Base-by-base conservation (phyloP, 1,140 invertebrate species). In the Aphidius gifuensis region DNA sequence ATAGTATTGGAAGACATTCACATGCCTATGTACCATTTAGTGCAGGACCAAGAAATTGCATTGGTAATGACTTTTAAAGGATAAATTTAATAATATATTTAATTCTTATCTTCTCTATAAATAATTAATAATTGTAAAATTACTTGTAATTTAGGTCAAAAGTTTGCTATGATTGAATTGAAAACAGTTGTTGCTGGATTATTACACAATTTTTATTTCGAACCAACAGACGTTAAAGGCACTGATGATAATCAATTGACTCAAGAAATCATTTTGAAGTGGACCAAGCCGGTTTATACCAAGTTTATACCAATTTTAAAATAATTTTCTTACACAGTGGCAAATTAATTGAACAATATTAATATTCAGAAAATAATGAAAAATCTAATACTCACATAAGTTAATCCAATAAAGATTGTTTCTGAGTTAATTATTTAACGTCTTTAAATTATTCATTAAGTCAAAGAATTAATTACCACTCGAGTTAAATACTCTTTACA, bases 91-190 rank as follows among this genome's bases (percentile, higher is more conserved):
- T 16, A 16, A 16, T 16, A 16, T 16, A 0, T 16, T 16, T 0
- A 16, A 16, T 16, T 16, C 1, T 16, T 16, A 0, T 16, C 1
- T 16, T 16, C 16, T 16, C 16, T 16, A 16, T 16, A 16, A 16
- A 16, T 16, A 16, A 16, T 16, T 16, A 16, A 16, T 16, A 0
- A 16, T 1, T 16, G 5, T 3, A 32, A 38, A 4, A 16, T 16
- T 16, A 16, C 32, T 16, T 11, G 9, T 23, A 1, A 58, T 69
- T 76, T 75, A 82, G 89, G 90, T 63, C 90, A 92, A 77, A 90
- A 87, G 71, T 94, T 93, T 77, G 92, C 92, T 1, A 78, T 90
- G 76, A 72, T 92, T 71, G 91, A 94, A 79, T 79, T 89, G 65
- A 93, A 93, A 75, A 82, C 85, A 1, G 78, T 88, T 0, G 67